Evolutionary conservation across 2,888 invertebrate species (phyloP), one percentile per base, ranked within the genome.

Genomic region (Cacoxenus indagator): DNA sequence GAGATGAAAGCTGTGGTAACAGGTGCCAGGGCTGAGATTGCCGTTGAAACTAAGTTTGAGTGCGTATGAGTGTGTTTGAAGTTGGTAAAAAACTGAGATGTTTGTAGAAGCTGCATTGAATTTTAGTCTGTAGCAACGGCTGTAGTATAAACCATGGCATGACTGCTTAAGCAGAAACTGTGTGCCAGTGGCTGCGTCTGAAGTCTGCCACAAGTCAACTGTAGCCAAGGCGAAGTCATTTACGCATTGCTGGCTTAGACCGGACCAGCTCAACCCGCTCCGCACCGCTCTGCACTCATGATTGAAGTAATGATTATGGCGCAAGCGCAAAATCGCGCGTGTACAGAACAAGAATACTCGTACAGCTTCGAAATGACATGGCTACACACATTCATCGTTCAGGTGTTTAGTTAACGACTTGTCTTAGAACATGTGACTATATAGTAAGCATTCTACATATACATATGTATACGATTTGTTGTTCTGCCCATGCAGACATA

Each of bases 271-370:
- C n/a, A 22, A 6, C 17, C 29, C 55, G 17, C 26, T 14, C 55
- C 26, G 27, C 8, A 26, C 24, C 11, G 5, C n/a, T n/a, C n/a
- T 11, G 17, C 17, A 29, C 27, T 57, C 4, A 24, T 55, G 55
- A 24, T n/a, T n/a, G 75, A 75, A 80, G 76, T 78, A 71, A 81
- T 82, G 81, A 76, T 75, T 81, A 73, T 80, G 81, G 83, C 79
- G 83, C 81, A 80, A 80, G 80, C 83, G 45, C 61, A 45, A 62
- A 45, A 43, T 22, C 43, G 17, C 75, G 70, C 82, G 78, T 37
- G 37, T 37, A 37, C 9, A 2, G 37, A 4, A 37, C 37, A 37
- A 37, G 37, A 37, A 37, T 14, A n/a, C n/a, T n/a, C n/a, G n/a
- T n/a, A 37, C 1, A 37, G 37, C 8, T 11, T 37, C 1, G 14